Percentiles rank a stretch among this genome's conserved stretches.
These are phyloP conservation scores for Myodes glareolus DNA, from an alignment of 2,113 vertebrate genomes.

Conservation along the genomic window DNA sequence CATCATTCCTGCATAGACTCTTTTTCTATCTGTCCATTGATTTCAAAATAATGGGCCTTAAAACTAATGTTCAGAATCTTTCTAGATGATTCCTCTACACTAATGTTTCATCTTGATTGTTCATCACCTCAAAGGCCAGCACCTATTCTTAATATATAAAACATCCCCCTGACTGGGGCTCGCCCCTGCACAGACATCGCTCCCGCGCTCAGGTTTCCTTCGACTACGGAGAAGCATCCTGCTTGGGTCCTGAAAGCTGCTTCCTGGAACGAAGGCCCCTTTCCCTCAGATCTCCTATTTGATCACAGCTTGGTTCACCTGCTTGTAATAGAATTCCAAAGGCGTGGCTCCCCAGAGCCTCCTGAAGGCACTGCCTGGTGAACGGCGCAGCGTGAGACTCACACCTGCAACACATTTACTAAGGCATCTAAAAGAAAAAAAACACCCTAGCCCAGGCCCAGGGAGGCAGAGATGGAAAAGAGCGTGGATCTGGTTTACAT, in stretches of 20 bases:
- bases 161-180: not conserved
- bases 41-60: not conserved
- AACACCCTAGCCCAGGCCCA: not conserved
- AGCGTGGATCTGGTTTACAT: conserved; percentile 1
- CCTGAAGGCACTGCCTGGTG: not conserved
- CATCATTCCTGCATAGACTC: not conserved
- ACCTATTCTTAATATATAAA: not conserved
- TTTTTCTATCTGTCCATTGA: not conserved
- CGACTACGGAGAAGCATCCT: not conserved
- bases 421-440: conserved; percentile 37
- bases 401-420: conserved; percentile 55
- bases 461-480: not conserved
- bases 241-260: not conserved
- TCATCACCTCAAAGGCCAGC: not conserved
- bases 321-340: conserved; percentile 44
- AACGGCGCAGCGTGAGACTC: not conserved
- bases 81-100: not conserved
- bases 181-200: not conserved
- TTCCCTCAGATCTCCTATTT: not conserved
- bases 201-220: not conserved
- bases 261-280: not conserved
- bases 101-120: not conserved
- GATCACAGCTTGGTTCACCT: conserved; percentile 49
- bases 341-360: not conserved
- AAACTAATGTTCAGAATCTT: not conserved